phyloP scores from a whole-genome alignment of 2,113 vertebrate species.

The Cisticola juncidis region DNA sequence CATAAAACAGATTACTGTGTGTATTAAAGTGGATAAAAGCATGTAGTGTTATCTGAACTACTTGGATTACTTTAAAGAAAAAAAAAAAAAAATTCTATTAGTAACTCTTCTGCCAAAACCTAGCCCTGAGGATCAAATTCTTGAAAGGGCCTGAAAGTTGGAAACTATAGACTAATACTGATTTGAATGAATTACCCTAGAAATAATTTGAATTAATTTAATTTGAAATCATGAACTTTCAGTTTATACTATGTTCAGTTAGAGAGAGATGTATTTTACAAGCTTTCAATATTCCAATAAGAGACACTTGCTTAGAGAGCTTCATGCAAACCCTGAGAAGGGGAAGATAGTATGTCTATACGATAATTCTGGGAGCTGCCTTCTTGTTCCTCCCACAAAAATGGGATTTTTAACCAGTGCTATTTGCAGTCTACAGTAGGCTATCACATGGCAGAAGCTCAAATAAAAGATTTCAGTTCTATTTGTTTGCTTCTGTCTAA shows the following conservation, averaged over 20 bases:
- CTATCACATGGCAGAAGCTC: neutral
- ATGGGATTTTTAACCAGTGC: neutral
- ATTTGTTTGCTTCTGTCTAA: neutral
- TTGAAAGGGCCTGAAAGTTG: neutral
- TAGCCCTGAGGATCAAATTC: neutral
- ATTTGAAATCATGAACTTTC: neutral
- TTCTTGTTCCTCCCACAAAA: neutral
- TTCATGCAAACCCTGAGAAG: neutral
- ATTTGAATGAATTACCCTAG: neutral
- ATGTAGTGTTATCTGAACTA: neutral
- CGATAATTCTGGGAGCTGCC: neutral
- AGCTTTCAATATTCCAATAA: neutral
- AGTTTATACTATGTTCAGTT: neutral
- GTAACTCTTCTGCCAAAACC: neutral
- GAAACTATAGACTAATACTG: neutral
- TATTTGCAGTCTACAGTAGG: neutral
- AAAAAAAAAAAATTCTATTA: neutral
- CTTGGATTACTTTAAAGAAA: neutral
- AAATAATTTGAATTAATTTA: neutral
- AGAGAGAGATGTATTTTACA: neutral
- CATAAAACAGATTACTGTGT: neutral
- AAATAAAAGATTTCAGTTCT: neutral
- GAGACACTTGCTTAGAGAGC: neutral
- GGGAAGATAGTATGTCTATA: neutral
- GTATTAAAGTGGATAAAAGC: neutral